These are phyloP conservation scores for Rhagoletis pomonella DNA, from an alignment of 1,140 invertebrate species.

Conservation along the genomic window DNA sequence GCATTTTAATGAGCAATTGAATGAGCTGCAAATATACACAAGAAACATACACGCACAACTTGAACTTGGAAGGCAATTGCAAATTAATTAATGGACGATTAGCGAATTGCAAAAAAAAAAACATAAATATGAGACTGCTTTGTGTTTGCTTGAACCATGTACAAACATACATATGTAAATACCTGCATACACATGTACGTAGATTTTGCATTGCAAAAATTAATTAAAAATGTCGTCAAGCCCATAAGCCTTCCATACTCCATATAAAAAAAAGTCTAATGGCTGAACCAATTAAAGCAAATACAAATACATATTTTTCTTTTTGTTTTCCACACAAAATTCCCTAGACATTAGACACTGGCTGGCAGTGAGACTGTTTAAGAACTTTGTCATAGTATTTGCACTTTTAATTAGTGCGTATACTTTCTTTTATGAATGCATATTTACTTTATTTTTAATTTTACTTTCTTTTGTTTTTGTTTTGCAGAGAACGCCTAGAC, in stretches of 20 bases:
- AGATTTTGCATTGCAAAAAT: background rate
- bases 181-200: background rate
- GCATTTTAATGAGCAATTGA: too few relatives aligned
- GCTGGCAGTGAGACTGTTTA: too few relatives aligned
- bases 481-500: conserved; percentile 62
- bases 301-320: background rate
- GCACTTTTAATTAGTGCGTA: background rate
- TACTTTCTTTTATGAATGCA: background rate
- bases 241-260: background rate
- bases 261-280: background rate
- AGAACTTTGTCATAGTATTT: background rate
- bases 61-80: background rate
- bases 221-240: conserved; percentile 26
- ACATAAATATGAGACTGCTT: background rate
- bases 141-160: background rate
- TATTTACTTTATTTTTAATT: background rate
- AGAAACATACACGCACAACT: background rate
- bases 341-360: too few relatives aligned
- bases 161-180: background rate
- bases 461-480: background rate
- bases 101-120: background rate
- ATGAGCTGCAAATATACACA: background rate
- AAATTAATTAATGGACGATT: conserved; percentile 9
- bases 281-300: conserved; percentile 15
- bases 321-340: background rate